Percentiles rank a stretch among this genome's conserved stretches.
phyloP scores from a whole-genome alignment of 2,797 vertebrate species.

The Urocyon cinereoargenteus region DNA sequence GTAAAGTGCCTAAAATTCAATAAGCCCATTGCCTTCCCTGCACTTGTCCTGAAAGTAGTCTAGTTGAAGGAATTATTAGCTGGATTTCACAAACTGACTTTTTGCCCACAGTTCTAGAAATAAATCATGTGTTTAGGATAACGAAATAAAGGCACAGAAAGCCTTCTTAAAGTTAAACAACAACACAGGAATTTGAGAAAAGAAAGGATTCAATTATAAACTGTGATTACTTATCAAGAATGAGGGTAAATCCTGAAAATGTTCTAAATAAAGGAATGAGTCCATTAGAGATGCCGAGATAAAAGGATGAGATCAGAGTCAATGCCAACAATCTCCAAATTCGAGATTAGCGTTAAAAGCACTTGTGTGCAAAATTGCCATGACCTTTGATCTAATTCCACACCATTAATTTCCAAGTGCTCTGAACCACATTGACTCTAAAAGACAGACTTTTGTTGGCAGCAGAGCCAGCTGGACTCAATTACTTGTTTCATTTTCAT shows the following conservation, averaged over 20 bases:
- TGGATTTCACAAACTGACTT: slow-evolving; percentile 58
- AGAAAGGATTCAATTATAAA: slow-evolving; percentile 37
- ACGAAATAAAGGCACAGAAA: slow-evolving; percentile 28
- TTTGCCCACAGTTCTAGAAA: slow-evolving; percentile 16
- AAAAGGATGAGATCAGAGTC: slow-evolving; percentile 16
- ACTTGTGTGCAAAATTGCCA: slow-evolving; percentile 53
- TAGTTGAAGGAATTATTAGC: background rate
- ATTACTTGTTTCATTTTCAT: slow-evolving; percentile 65
- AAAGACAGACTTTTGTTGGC: background rate
- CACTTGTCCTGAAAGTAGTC: slow-evolving; percentile 3
- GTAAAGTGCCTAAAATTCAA: slow-evolving; percentile 21
- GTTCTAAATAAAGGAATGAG: slow-evolving; percentile 24
- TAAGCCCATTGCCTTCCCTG: background rate
- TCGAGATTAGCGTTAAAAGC: slow-evolving; percentile 38
- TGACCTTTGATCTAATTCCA: slow-evolving; percentile 71
- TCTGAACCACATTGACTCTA: background rate
- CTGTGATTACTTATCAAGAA: slow-evolving; percentile 43
- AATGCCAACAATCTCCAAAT: background rate
- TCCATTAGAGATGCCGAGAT: slow-evolving; percentile 1
- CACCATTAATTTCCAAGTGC: slow-evolving; percentile 61
- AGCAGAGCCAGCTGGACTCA: slow-evolving; percentile 63
- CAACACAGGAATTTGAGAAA: background rate
- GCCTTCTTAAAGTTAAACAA: slow-evolving; percentile 26
- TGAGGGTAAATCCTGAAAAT: background rate
- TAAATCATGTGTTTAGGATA: background rate